Conservation (phyloP, 2,797 vertebrate genomes). For the Pangasius mekongensis region DNA sequence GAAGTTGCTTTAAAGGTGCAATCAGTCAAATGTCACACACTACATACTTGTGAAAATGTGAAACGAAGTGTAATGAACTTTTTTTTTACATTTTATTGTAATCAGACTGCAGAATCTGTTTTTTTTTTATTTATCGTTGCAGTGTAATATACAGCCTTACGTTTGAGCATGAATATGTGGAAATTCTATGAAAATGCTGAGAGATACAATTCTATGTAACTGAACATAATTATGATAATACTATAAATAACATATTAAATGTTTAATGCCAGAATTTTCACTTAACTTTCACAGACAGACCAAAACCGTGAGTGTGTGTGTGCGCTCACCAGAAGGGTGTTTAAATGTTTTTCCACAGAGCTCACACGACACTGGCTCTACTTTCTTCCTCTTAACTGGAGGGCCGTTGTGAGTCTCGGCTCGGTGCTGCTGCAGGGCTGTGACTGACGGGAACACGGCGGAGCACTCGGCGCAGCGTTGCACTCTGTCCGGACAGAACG, state of each 20-base stretch:
- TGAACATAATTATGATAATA: not conserved
- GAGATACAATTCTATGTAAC: not conserved
- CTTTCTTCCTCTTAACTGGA: constrained; percentile 77
- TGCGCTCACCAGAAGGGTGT: constrained; percentile 81
- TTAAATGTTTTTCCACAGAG: constrained; percentile 85
- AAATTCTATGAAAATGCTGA: not conserved
- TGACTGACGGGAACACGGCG: constrained; percentile 65
- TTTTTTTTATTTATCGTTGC: too few relatives aligned
- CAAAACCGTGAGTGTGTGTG: not conserved
- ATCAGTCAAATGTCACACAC: not conserved
- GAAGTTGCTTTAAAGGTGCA: not conserved
- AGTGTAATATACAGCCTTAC: not conserved
- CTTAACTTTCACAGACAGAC: not conserved
- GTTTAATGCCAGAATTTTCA: not conserved
- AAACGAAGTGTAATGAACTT: too few relatives aligned
- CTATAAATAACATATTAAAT: not conserved
- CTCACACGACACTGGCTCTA: constrained; percentile 75
- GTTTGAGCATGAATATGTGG: not conserved
- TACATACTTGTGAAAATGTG: too few relatives aligned
- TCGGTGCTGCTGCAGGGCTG: constrained; percentile 79
- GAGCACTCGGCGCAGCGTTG: constrained; percentile 75
- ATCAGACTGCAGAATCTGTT: too few relatives aligned
- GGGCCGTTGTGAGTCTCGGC: constrained; percentile 68
- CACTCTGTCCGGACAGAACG: constrained; percentile 71
- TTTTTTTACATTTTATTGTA: too few relatives aligned